Base-by-base conservation (phyloP, 2,797 vertebrate species). In the Danio jaintianensis region DNA sequence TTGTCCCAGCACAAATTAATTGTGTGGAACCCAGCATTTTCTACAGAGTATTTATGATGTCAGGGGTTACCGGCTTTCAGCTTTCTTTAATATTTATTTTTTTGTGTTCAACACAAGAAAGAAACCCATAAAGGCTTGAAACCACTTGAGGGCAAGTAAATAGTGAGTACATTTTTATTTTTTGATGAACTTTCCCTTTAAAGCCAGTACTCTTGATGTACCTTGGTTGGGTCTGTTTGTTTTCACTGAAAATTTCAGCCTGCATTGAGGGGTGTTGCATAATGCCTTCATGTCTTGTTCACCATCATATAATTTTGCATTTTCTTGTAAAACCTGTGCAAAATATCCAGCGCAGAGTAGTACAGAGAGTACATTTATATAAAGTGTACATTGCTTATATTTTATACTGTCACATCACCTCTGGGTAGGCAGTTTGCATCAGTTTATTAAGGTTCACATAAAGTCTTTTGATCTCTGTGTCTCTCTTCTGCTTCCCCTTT, bases 401-500 rank as follows among this genome's bases (percentile, higher is more conserved):
- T 20, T 45, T 7, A 43, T 11, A 50, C 16, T 15, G 15, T 68
- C 3, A 50, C 59, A 43, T 83, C 83, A 89, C 85, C 85, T 89
- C 82, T 38, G 55, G 13, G 22, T 29, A 20, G 16, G 70, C 78
- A 7, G 63, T 52, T 67, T 86, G 77, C 68, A 74, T 48, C 43
- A 87, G 75, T 66, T 87, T 87, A 59, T 77, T 75, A 52, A 90
- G 72, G 70, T 88, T 84, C 47, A 82, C 79, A 20, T 75, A 82
- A 64, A 88, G 79, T 53, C 52, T 82, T 82, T 78, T 70, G 11
- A 79, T 48, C 45, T 59, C 36, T 42, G 53, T 64, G 16, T 84
- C 75, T 63, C n/a, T 53, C n/a, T 48, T 52, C 53, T 82, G 20
- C 15, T 42, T 62, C 48, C 13, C 71, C 62, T 81, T 58, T 47